A percentile compares a stretch with the other conserved stretches of the same genome.
Conservation (phyloP, 2,113 vertebrate species). For the Chitala chitala region DNA sequence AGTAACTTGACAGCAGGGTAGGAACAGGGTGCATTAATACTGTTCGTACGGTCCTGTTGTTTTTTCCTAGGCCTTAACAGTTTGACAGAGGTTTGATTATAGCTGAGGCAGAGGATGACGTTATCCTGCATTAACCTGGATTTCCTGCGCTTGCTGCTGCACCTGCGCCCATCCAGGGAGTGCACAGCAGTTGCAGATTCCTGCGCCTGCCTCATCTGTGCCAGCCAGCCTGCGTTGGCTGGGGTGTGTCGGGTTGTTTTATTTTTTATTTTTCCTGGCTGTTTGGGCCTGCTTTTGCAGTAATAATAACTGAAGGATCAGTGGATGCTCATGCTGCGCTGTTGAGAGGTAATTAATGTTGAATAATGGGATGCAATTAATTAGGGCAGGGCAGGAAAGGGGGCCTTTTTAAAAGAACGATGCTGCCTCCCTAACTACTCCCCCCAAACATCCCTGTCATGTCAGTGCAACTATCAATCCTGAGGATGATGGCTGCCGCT, state of each 20-base stretch:
- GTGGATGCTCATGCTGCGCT: constrained; percentile 13
- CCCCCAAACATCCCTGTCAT: no score
- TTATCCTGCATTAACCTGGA: neutral
- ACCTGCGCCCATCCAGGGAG: neutral
- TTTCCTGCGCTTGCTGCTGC: no score
- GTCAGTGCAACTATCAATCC: neutral
- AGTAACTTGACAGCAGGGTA: no score
- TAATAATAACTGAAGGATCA: neutral
- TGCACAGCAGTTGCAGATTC: neutral
- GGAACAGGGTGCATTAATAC: no score
- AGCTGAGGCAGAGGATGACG: no score
- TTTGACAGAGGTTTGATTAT: no score
- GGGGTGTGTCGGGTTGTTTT: neutral
- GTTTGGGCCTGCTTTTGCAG: neutral
- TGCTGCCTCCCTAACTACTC: neutral
- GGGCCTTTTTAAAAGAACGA: neutral
- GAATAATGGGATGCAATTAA: constrained; percentile 27
- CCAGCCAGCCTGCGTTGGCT: constrained; percentile 1
- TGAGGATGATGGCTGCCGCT: neutral
- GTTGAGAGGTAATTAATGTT: constrained; percentile 25
- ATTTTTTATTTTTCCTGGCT: neutral
- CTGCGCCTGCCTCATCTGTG: constrained; percentile 1
- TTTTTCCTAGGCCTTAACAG: no score
- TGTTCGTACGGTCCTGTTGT: no score
- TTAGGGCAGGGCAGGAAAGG: constrained; percentile 20